Percentiles rank a stretch among this genome's conserved stretches.
Evolutionary conservation across 2,113 vertebrate genomes (phyloP).

Genomic region (Cepphus grylle): DNA sequence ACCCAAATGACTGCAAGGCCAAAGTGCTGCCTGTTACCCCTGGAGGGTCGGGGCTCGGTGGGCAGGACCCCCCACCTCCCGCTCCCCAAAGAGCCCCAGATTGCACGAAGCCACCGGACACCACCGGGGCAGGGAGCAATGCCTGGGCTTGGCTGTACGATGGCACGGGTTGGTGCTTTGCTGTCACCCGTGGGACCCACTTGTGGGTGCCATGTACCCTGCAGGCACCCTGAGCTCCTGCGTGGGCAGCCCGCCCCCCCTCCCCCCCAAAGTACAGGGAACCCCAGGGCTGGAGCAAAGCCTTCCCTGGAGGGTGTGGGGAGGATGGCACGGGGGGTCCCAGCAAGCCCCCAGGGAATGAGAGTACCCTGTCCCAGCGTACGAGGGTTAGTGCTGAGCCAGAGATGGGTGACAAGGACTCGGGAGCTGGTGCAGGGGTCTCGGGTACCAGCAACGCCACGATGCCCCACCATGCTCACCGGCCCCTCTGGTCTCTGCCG

Average conservation of each 20-base stretch:
- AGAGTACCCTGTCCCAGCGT: background rate
- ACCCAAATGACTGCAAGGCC: background rate
- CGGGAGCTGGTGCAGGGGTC: background rate
- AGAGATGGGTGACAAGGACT: background rate
- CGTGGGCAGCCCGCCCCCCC: background rate
- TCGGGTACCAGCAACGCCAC: rapidly evolving
- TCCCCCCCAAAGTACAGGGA: background rate
- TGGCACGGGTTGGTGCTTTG: background rate
- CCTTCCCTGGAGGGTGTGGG: rapidly evolving
- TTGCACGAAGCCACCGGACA: background rate
- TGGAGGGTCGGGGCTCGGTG: background rate
- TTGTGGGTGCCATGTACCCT: background rate
- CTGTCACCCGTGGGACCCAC: background rate
- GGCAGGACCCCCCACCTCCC: background rate
- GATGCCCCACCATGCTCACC: background rate
- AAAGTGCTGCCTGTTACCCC: background rate
- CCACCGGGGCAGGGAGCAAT: background rate
- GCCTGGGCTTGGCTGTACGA: background rate
- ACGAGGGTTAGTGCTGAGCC: background rate
- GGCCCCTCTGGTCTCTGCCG: background rate
- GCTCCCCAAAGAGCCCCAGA: background rate
- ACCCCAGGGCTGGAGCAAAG: background rate
- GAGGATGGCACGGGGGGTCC: rapidly evolving
- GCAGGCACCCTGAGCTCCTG: background rate
- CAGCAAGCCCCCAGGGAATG: rapidly evolving